Percentiles rank a stretch among this genome's conserved stretches.
These are phyloP conservation scores for Aphyosemion australe DNA, from an alignment of 2,113 vertebrate species.

Conservation along the genomic window DNA sequence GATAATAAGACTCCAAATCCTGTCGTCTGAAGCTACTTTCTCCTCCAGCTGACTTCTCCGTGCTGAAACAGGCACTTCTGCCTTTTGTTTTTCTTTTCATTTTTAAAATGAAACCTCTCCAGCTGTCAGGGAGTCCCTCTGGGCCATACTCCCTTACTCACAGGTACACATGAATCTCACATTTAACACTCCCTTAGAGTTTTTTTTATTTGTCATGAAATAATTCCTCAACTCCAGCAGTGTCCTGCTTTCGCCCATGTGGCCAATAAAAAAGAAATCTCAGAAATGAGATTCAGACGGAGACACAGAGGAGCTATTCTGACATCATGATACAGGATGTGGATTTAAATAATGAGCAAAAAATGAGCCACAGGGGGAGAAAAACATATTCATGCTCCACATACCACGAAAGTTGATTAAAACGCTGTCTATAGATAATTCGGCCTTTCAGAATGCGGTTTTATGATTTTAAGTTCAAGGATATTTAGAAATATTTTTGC, in stretches of 20 bases:
- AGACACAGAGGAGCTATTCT: constrained; percentile 8
- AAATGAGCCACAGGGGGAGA: constrained; percentile 11
- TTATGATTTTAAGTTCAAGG: neutral
- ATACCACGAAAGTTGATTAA: neutral
- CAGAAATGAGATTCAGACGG: constrained; percentile 2
- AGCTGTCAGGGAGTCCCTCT: too few species aligned
- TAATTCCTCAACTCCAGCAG: constrained; percentile 10
- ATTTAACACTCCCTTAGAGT: neutral
- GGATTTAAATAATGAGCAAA: constrained; percentile 29
- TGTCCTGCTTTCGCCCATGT: constrained; percentile 6
- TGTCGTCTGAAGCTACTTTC: too few species aligned
- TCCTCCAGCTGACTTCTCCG: too few species aligned
- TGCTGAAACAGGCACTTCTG: too few species aligned
- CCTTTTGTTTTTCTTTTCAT: too few species aligned
- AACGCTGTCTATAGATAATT: neutral
- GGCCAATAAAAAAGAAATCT: constrained; percentile 14
- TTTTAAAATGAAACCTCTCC: too few species aligned
- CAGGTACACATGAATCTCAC: neutral
- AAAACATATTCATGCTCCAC: constrained; percentile 12
- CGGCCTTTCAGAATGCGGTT: constrained; percentile 7
- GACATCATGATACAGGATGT: constrained; percentile 19
- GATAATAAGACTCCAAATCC: too few species aligned
- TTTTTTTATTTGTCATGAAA: neutral
- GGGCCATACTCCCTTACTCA: neutral
- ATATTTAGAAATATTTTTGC: constrained; percentile 7